These are phyloP conservation scores for Egretta garzetta DNA, from an alignment of 2,113 vertebrate genomes.

Conservation along the genomic window DNA sequence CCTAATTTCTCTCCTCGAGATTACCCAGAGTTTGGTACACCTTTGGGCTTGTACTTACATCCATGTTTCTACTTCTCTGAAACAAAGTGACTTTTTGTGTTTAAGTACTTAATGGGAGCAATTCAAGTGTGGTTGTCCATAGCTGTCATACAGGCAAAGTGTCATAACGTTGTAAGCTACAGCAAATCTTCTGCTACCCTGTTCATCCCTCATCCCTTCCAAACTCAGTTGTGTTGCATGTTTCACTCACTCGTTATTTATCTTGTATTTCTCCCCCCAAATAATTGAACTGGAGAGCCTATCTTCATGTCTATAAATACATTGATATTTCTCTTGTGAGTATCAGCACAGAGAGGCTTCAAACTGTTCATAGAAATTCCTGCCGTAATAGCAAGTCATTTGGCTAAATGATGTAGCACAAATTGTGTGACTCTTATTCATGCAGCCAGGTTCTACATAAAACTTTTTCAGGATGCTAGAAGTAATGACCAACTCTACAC, in stretches of 20 bases:
- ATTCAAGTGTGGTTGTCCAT: background rate
- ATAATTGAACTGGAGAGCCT: background rate
- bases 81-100: background rate
- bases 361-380: background rate
- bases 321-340: background rate
- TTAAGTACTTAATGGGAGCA: background rate
- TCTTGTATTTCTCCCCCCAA: rapidly evolving
- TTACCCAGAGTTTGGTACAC: background rate
- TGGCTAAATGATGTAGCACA: background rate
- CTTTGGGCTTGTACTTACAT: background rate
- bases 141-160: background rate
- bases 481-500: background rate
- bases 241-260: background rate
- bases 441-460: background rate
- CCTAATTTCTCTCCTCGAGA: background rate
- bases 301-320: background rate
- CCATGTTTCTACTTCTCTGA: background rate
- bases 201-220: background rate
- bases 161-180: background rate
- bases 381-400: background rate
- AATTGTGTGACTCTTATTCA: background rate
- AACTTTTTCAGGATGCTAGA: background rate
- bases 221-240: background rate
- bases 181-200: background rate
- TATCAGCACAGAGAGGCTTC: background rate